Evolutionary conservation across 2,797 vertebrate genomes (phyloP), one percentile per base, ranked within the genome.

Genomic region (Sebastolobus altivelis): DNA sequence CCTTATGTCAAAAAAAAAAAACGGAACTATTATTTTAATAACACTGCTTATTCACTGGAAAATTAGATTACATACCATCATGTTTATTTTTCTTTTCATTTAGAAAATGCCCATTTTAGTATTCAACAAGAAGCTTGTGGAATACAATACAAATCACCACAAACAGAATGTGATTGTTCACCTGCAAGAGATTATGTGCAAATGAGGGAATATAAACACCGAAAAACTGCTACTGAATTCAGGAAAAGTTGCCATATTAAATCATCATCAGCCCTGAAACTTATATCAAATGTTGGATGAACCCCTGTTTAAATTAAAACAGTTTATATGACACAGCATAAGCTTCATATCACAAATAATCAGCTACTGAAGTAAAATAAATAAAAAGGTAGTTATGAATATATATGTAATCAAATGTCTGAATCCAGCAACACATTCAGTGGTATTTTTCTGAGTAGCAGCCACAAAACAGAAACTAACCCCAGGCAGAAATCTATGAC

Each of bases 401-500:
- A 38, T 20, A 20, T 33, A 31, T 54, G 54, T 52, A 60, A 65
- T 80, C 38, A 87, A 89, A 75, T 25, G 25, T 80, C 60, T 77
- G 54, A 60, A 69, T 77, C 63, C 60, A 80, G 61, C n/a, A 38
- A 20, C 43, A 80, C 38, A 73, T 63, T 60, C 49, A 66, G 43
- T 62, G 22, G 55, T 16, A 13, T 83, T 83, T 43, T 79, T 76
- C 77, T 62, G 73, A 68, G 72, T 46, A 16, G 59, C 69, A 80
- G 71, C 40, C 13, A 58, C 61, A 85, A 72, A 86, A 79, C 83
- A 86, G 66, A 74, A 82, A 65, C 67, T 35, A 84, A 72, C 89
- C 88, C 69, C 90, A 84, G 92, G 92, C 86, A 92, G 71, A 92
- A 89, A 94, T 94, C 89, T 63, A 92, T 94, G 79, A 74, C 75